A percentile compares a stretch with the other conserved stretches of the same genome.
Conservation (phyloP, 2,113 vertebrate species). For the Poicephalus gulielmi region DNA sequence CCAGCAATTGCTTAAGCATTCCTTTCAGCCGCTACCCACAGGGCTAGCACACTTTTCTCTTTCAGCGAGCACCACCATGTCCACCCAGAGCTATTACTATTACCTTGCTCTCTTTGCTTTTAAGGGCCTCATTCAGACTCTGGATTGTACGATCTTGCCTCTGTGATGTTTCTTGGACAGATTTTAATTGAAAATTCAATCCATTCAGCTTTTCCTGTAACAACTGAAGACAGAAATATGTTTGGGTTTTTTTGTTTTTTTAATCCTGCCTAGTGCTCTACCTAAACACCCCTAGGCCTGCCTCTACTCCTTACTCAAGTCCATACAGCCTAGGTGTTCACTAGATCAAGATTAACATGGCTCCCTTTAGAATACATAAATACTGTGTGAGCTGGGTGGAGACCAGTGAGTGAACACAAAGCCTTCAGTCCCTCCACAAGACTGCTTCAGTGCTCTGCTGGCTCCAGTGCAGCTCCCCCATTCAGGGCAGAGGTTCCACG, state of each 20-base stretch:
- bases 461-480: background rate
- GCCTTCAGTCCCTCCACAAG: background rate
- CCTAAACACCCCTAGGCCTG: background rate
- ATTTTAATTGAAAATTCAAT: constrained; percentile 81
- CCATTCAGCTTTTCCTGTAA: constrained; percentile 85
- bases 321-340: background rate
- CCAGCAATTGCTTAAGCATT: background rate
- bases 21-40: background rate
- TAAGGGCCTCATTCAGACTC: constrained; percentile 79
- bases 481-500: background rate
- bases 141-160: constrained; percentile 82
- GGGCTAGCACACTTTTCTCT: background rate
- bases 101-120: constrained; percentile 89
- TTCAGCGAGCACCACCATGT: background rate
- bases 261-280: background rate
- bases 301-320: background rate
- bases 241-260: background rate
- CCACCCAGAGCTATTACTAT: background rate
- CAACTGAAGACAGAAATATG: constrained; percentile 73
- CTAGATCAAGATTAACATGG: background rate
- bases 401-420: background rate
- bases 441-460: background rate
- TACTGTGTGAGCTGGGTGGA: background rate
- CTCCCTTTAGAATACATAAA: background rate
- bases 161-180: constrained; percentile 78